phyloP scores from a whole-genome alignment of 2,888 invertebrate genomes.

The Creontiades dilutus region DNA sequence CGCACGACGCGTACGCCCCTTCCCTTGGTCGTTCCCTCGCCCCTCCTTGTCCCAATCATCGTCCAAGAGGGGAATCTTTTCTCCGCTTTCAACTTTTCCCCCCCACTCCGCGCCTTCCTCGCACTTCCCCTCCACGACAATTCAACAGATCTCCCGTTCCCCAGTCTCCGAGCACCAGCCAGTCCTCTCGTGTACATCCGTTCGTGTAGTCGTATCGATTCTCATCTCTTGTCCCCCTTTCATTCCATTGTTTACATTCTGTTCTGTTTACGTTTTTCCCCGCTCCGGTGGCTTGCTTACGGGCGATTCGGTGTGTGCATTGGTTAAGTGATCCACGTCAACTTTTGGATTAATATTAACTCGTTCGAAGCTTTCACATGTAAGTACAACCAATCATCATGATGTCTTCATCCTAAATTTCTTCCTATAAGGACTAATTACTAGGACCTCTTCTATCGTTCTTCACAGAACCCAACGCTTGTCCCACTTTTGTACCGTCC shows the following conservation, averaged over 20 bases:
- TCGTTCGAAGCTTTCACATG: background rate
- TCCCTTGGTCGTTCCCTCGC: background rate
- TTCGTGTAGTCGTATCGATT: background rate
- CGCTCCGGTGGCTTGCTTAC: background rate
- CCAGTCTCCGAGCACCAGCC: conserved; percentile 25
- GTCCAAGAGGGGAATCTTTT: conserved; percentile 4
- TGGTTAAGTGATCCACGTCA: conserved; percentile 10
- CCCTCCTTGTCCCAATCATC: background rate
- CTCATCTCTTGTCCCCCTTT: background rate
- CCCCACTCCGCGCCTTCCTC: background rate
- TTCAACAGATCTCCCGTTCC: conserved; percentile 20
- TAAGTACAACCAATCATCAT: background rate
- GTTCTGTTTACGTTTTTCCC: conserved; percentile 24
- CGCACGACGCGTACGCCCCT: background rate
- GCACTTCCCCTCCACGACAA: background rate
- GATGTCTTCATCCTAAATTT: background rate
- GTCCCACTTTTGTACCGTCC: no score
- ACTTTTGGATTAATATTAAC: background rate
- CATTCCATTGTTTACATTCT: conserved; percentile 13
- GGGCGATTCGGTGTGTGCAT: conserved; percentile 19
- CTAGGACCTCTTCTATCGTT: no score
- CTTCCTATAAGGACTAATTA: background rate
- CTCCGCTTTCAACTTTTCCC: conserved; percentile 2
- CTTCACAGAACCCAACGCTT: no score
- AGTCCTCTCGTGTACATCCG: background rate